Percentiles rank a stretch among this genome's conserved stretches.
phyloP scores from a whole-genome alignment of 2,113 vertebrate genomes.

The Deroptyus accipitrinus region DNA sequence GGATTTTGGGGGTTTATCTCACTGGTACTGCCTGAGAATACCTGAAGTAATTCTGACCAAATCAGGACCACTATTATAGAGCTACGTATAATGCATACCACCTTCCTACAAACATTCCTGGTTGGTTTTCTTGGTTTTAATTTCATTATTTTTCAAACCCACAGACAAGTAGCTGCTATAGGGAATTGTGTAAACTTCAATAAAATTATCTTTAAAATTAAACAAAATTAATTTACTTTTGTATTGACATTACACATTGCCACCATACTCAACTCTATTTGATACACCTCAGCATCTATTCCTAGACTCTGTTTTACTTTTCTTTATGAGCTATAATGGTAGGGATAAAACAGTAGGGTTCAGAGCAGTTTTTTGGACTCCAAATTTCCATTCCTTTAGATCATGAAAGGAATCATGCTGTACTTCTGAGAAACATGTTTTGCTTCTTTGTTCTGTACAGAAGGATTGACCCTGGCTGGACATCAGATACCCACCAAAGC shows the following conservation, averaged over 20 bases:
- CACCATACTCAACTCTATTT: neutral
- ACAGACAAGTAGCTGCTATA: neutral
- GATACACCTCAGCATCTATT: neutral
- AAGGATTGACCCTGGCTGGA: neutral
- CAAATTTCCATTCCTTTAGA: neutral
- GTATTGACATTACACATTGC: neutral
- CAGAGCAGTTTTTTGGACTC: neutral
- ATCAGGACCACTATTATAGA: neutral
- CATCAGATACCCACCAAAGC: neutral
- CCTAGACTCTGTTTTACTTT: neutral
- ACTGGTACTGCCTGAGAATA: neutral
- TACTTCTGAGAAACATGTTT: neutral
- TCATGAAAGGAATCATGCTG: neutral
- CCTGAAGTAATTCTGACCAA: neutral
- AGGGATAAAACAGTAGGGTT: neutral
- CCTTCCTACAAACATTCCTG: neutral
- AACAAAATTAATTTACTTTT: neutral
- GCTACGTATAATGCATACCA: neutral
- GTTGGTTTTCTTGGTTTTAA: neutral
- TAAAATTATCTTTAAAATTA: neutral
- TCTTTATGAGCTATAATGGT: neutral
- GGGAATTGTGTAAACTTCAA: neutral
- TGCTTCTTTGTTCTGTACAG: neutral
- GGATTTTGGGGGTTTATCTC: neutral
- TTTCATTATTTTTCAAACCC: neutral